phyloP scores from a whole-genome alignment of 2,113 vertebrate species.

The Gopherus flavomarginatus region DNA sequence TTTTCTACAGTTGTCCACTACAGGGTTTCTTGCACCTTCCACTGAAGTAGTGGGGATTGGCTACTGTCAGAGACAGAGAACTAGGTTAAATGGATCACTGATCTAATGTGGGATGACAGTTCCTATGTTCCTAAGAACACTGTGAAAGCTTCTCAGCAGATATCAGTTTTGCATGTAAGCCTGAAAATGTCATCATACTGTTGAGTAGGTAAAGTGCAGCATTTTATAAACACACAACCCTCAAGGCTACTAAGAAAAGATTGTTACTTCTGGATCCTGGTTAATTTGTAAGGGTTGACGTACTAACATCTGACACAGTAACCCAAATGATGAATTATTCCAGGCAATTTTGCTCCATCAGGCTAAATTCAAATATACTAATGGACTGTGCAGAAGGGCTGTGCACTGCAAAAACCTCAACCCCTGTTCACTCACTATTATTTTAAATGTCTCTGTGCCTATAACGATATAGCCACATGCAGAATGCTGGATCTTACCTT shows the following conservation, averaged over 20 bases:
- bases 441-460: constrained; percentile 55
- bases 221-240: constrained; percentile 68
- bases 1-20: constrained; percentile 40
- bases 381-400: constrained; percentile 53
- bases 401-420: constrained; percentile 9
- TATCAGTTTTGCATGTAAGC: constrained; percentile 59
- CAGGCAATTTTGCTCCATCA: constrained; percentile 68
- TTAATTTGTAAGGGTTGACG: constrained; percentile 65
- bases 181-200: constrained; percentile 58
- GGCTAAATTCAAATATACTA: constrained; percentile 62
- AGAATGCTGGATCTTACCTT: constrained; percentile 51
- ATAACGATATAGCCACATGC: constrained; percentile 48
- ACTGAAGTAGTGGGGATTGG: constrained; percentile 59
- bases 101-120: constrained; percentile 71
- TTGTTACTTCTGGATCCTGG: constrained; percentile 54
- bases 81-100: constrained; percentile 57
- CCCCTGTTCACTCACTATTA: not conserved
- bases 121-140: constrained; percentile 48
- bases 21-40: constrained; percentile 54
- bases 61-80: constrained; percentile 68
- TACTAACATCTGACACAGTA: constrained; percentile 67
- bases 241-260: constrained; percentile 61
- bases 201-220: constrained; percentile 68
- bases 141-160: constrained; percentile 34
- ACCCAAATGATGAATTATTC: constrained; percentile 74